These are phyloP conservation scores for Molossus molossus DNA, from an alignment of 2,797 vertebrate species.

Conservation along the genomic window DNA sequence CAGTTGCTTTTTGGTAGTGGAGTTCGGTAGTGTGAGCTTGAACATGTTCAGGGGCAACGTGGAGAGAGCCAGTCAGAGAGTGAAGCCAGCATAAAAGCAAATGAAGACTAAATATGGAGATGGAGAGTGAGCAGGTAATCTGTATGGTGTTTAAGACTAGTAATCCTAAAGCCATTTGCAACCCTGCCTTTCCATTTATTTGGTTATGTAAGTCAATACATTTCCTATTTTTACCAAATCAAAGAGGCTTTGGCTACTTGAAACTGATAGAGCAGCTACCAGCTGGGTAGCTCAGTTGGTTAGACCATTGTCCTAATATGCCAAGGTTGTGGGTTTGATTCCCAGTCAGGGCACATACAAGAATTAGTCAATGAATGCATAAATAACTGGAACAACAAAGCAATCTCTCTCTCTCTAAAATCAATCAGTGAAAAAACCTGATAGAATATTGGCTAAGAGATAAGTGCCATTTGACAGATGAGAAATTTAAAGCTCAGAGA, in stretches of 20 bases:
- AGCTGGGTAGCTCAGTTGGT: neutral
- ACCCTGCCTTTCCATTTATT: neutral
- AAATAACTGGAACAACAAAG: neutral
- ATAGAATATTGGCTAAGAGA: neutral
- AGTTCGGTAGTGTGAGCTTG: neutral
- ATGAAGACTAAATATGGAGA: neutral
- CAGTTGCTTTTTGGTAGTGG: neutral
- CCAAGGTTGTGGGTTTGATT: neutral
- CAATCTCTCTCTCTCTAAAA: neutral
- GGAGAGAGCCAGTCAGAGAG: neutral
- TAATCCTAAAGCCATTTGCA: neutral
- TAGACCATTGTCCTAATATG: neutral
- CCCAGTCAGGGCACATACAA: neutral
- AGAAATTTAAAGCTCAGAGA: conserved; percentile 39
- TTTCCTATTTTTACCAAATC: neutral
- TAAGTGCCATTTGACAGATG: neutral
- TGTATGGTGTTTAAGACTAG: neutral
- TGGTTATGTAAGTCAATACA: neutral
- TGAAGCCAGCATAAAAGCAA: neutral
- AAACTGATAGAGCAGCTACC: neutral
- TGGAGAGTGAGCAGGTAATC: neutral
- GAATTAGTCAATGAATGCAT: neutral
- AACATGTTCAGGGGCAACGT: neutral
- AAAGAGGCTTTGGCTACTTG: neutral
- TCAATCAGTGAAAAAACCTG: neutral